Evolutionary conservation across 2,888 invertebrate species (phyloP), one percentile per base, ranked within the genome.

Genomic region (Calameuta idolon): DNA sequence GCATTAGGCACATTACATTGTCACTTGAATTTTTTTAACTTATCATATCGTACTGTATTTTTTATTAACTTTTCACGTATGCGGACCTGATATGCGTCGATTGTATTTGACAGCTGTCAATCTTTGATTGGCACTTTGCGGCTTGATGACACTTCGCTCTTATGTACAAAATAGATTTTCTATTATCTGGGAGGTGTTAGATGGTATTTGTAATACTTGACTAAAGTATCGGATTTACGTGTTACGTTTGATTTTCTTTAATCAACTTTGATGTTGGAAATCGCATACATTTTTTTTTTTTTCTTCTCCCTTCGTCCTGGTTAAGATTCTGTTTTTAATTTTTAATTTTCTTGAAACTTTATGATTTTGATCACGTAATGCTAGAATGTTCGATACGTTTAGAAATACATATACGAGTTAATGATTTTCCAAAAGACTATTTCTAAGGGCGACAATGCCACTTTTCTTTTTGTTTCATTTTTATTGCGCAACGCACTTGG

Each of bases 131-230:
- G 55, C 55, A 15, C 31, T 74, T 35, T 34, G 69, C 37, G 69
- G 34, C 69, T 75, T 75, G 34, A 69, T 34, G 69, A 12, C 2
- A 68, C 15, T 34, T n/a, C 40, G 55, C 71, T 76, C 69, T 9
- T 55, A 9, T 9, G 2, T 55, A 9, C 23, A 23, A 23, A 23
- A 55, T 23, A 37, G 4, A 37, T n/a, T 75, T n/a, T 75, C 23
- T 68, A 68, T 37, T 75, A 76, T 80, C 76, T 80, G 80, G 81
- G 81, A 81, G 81, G 81, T 80, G 79, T 81, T 78, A 76, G 71
- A 74, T 80, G 81, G 80, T 81, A 78, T 37, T 69, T 76, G 68
- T 12, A 71, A 15, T 34, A 71, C 31, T 71, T 12, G 15, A 23
- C 23, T 55, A 9, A 9, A 9, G 9, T 0, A 55, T 23, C 55